Evolutionary conservation across 2,888 invertebrate genomes (phyloP), one percentile per base, ranked within the genome.

Genomic region (Eulithis prunata): DNA sequence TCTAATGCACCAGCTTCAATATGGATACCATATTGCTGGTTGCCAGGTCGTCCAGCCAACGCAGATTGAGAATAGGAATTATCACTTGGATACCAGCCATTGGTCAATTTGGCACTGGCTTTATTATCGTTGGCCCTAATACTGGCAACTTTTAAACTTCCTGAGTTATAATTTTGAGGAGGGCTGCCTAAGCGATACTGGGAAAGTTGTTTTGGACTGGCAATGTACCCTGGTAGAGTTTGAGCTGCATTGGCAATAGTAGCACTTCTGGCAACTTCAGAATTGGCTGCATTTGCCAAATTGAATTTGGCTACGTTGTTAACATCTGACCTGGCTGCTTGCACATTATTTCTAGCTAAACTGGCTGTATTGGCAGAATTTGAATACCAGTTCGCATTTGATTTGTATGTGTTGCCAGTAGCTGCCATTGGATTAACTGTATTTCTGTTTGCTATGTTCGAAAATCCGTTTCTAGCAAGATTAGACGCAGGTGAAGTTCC

Each of bases 1-100:
- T 88, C 78, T 10, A 90, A 71, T 4, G 80, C 85, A 66, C 89
- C 87, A 0, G 87, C 81, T 13, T 79, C 59, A 11, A 90, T 73
- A 45, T 81, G 79, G 0, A 90, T 71, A 0, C 86, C 88, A 72
- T 83, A 78, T 0, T 78, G 77, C 54, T 63, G 58, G 38, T 38
- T 38, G 14, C 46, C 54, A 54, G 55, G 45, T 0, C 12, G 13
- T 7, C 21, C 51, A 14, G 46, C 14, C 10, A 38, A 4, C 12
- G 41, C 13, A 8, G 58, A 14, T 13, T 53, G 54, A 12, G 58
- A 57, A 12, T 63, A 59, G 21, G 47, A 36, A 41, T 28, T 57
- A 13, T 47, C 47, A 51, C 60, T 60, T 49, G 52, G 43, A 47
- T 55, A 58, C 32, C 60, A 10, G 43, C 45, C 45, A n/a, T 38